Percentiles rank a stretch among this genome's conserved stretches.
These are phyloP conservation scores for Epinephelus lanceolatus DNA, from an alignment of 2,113 vertebrate species.

Conservation along the genomic window DNA sequence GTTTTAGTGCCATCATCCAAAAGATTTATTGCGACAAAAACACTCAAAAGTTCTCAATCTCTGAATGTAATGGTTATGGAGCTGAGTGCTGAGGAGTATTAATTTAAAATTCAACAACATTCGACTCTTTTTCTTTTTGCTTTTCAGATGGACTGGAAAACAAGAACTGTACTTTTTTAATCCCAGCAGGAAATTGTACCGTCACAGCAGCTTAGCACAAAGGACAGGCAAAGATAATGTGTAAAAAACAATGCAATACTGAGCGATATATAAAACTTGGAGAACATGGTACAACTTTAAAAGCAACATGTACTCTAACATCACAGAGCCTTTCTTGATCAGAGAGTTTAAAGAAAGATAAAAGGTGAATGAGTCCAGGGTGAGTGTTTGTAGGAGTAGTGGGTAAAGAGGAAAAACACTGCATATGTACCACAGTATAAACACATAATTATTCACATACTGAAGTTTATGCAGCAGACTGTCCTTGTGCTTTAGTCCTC, in stretches of 20 bases:
- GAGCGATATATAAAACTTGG: no score
- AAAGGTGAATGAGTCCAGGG: no score
- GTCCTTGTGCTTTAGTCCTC: slow-evolving; percentile 3
- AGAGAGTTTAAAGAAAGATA: no score
- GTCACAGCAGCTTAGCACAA: no score
- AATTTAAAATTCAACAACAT: neutral
- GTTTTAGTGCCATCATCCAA: neutral
- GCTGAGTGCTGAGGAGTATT: neutral
- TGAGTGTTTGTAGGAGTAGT: no score
- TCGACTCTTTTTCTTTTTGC: neutral
- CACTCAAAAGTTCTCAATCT: neutral
- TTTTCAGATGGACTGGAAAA: neutral
- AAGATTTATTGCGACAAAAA: slow-evolving; percentile 7
- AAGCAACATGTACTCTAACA: no score
- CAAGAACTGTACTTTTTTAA: neutral
- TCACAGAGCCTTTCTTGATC: no score
- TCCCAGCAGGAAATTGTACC: no score
- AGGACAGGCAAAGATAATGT: no score
- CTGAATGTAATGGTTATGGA: slow-evolving; percentile 5
- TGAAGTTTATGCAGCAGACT: neutral
- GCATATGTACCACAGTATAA: neutral
- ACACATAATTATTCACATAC: neutral
- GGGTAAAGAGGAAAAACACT: neutral
- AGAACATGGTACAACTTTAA: no score
- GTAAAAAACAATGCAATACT: no score